Conservation (phyloP, 1,140 invertebrate species). For the Diachasmimorpha longicaudata region DNA sequence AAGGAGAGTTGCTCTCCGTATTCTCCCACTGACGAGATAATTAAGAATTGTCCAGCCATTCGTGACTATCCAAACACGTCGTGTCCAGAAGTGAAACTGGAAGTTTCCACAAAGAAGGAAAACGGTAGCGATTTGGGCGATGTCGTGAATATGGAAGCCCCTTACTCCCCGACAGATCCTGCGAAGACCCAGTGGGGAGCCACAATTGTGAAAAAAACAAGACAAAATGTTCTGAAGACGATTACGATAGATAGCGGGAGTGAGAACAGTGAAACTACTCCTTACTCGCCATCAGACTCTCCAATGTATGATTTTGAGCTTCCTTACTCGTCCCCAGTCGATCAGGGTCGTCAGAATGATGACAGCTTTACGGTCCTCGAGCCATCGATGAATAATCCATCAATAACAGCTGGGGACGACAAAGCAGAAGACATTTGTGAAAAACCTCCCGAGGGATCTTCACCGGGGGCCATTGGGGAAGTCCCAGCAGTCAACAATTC, state of each 20-base stretch:
- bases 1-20: slow-evolving; percentile 46
- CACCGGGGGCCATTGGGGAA: background rate
- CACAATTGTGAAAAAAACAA: background rate
- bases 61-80: background rate
- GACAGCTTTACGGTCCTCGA: background rate
- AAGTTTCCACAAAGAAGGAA: background rate
- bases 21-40: slow-evolving; percentile 46
- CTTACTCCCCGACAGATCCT: slow-evolving; percentile 39
- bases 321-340: slow-evolving; percentile 1
- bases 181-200: slow-evolving; percentile 12
- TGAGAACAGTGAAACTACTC: slow-evolving; percentile 27
- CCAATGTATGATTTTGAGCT: slow-evolving; percentile 37
- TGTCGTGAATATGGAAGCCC: slow-evolving; percentile 16
- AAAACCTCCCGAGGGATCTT: background rate
- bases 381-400: background rate
- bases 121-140: background rate
- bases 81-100: too few relatives aligned
- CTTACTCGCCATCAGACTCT: slow-evolving; percentile 43
- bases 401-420: background rate
- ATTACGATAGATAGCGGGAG: background rate
- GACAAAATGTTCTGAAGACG: background rate
- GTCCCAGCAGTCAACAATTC: background rate
- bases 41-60: background rate
- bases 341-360: slow-evolving; percentile 11
- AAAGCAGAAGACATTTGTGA: background rate